These are phyloP conservation scores for Fopius arisanus DNA, from an alignment of 1,140 invertebrate species.

Conservation along the genomic window DNA sequence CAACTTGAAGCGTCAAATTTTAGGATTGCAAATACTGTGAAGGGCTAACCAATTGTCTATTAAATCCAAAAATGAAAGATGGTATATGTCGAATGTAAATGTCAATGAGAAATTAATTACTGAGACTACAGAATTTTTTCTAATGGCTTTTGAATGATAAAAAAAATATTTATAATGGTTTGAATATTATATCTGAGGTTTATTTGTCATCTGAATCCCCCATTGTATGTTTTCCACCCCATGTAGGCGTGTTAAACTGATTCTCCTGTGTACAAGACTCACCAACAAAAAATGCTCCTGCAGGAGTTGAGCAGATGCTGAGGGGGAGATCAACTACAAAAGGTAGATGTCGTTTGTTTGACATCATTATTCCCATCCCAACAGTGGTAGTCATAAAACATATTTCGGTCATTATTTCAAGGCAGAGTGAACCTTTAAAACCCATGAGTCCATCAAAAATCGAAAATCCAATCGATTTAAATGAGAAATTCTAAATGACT, in stretches of 20 bases:
- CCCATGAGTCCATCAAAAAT: neutral
- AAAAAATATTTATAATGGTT: conserved; percentile 4
- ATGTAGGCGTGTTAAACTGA: conserved; percentile 58
- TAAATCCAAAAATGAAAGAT: no score
- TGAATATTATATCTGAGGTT: conserved; percentile 37
- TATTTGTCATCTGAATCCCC: conserved; percentile 44
- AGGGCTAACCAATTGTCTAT: no score
- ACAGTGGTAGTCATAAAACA: conserved; percentile 1
- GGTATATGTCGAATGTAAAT: no score
- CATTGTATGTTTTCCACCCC: conserved; percentile 40
- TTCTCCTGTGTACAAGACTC: conserved; percentile 42
- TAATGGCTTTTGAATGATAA: neutral
- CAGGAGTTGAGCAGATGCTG: conserved; percentile 10
- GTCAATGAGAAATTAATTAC: no score
- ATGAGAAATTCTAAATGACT: neutral
- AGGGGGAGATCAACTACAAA: neutral
- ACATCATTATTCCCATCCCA: conserved; percentile 55
- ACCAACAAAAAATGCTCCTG: conserved; percentile 37
- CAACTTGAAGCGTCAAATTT: no score
- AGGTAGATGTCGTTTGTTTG: conserved; percentile 49
- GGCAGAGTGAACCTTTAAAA: neutral
- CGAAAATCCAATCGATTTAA: neutral
- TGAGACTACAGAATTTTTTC: no score
- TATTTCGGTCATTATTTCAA: neutral
- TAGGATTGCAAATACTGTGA: no score